Evolutionary conservation across 2,113 vertebrate species (phyloP).

Genomic region (Pluvialis apricaria): DNA sequence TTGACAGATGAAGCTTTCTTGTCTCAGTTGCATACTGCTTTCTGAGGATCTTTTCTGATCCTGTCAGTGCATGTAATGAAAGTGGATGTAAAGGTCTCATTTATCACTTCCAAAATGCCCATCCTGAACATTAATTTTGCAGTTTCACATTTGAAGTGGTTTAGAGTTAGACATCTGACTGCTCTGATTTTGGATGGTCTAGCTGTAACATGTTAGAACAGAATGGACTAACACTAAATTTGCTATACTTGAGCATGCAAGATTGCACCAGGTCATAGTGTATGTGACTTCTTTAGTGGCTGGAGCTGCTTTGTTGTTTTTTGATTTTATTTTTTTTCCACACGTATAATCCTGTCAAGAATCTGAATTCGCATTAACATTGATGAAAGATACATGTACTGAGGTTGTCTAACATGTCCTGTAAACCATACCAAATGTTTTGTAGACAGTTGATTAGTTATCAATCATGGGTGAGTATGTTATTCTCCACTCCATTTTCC

Average conservation of each 20-base stretch:
- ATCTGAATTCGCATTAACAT: background rate
- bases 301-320: background rate
- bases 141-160: background rate
- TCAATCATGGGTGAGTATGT: background rate
- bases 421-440: background rate
- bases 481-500: background rate
- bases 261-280: background rate
- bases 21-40: background rate
- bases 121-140: background rate
- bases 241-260: background rate
- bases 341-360: background rate
- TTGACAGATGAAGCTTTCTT: background rate
- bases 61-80: accelerated
- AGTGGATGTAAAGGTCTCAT: background rate
- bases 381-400: background rate
- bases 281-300: background rate
- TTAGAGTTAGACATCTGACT: background rate
- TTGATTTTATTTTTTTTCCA: background rate
- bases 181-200: background rate
- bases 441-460: background rate
- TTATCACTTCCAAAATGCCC: background rate
- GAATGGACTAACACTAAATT: background rate
- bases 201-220: background rate
- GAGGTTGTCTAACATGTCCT: background rate
- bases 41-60: background rate